Conservation (phyloP, 2,888 invertebrate genomes). For the Acrobasis consociella region DNA sequence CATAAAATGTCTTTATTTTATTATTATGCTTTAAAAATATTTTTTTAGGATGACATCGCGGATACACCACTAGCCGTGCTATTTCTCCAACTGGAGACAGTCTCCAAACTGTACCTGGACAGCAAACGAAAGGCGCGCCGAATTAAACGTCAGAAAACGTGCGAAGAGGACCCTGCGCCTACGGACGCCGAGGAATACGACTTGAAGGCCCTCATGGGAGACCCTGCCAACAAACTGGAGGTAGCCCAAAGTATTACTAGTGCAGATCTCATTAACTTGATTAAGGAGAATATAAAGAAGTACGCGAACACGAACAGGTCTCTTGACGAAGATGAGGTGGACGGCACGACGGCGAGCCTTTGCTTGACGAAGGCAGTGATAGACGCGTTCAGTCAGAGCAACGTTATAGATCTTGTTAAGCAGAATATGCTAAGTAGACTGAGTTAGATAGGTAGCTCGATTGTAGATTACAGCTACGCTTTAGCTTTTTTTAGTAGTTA, state of each 20-base stretch:
- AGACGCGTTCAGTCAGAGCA: constrained; percentile 85
- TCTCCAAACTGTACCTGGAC: constrained; percentile 62
- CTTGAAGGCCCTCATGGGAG: constrained; percentile 53
- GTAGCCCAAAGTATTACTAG: constrained; percentile 46
- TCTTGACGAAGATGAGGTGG: constrained; percentile 59
- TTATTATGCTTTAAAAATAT: not conserved
- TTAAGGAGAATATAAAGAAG: constrained; percentile 60
- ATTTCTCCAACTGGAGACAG: constrained; percentile 71
- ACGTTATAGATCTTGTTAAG: constrained; percentile 81
- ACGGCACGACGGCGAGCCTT: constrained; percentile 58
- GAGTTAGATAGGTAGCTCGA: constrained; percentile 35
- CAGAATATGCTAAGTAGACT: constrained; percentile 71
- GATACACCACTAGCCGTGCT: constrained; percentile 73
- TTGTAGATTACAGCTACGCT: not conserved
- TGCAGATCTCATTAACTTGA: constrained; percentile 55
- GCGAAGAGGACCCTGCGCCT: constrained; percentile 48
- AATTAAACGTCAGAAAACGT: constrained; percentile 64
- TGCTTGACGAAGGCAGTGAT: constrained; percentile 79
- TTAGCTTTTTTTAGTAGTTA: not conserved
- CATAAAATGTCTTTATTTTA: too few species aligned
- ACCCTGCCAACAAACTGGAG: constrained; percentile 57
- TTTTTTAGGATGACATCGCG: constrained; percentile 70
- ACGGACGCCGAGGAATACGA: constrained; percentile 48
- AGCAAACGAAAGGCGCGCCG: constrained; percentile 63
- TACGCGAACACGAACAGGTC: constrained; percentile 48